Evolutionary conservation across 2,113 vertebrate species (phyloP).

Genomic region (Parus major): DNA sequence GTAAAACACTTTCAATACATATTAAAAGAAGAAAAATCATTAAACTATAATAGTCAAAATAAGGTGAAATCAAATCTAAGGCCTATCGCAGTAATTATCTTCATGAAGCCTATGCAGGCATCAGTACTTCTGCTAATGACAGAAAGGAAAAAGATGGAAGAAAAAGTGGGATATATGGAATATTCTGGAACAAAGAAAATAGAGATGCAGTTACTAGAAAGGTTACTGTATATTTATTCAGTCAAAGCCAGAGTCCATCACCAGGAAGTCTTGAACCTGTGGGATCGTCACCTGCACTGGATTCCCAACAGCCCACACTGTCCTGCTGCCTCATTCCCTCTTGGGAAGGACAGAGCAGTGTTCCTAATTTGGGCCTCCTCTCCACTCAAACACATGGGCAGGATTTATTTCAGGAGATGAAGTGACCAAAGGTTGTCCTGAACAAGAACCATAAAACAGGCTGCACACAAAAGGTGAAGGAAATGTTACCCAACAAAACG

Average conservation of each 20-base stretch:
- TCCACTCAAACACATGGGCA: rapidly evolving
- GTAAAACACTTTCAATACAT: not conserved
- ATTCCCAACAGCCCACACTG: not conserved
- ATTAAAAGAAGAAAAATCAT: not conserved
- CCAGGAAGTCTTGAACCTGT: not conserved
- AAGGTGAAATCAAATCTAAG: not conserved
- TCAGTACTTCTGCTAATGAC: not conserved
- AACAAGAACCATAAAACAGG: not conserved
- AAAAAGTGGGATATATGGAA: not conserved
- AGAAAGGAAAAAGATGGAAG: not conserved
- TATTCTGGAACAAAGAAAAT: not conserved
- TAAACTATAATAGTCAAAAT: not conserved
- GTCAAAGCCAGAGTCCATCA: not conserved
- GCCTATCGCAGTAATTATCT: not conserved
- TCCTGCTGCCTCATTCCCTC: not conserved
- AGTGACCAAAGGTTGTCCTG: not conserved
- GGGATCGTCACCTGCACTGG: not conserved
- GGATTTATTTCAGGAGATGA: not conserved
- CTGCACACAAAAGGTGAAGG: not conserved
- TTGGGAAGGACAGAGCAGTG: rapidly evolving
- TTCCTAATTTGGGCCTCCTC: not conserved
- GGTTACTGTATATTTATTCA: not conserved
- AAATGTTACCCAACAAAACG: rapidly evolving
- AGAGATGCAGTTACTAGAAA: not conserved
- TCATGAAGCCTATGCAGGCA: not conserved